Evolutionary conservation across 2,888 invertebrate genomes (phyloP).

Genomic region (Cephus spinipes): DNA sequence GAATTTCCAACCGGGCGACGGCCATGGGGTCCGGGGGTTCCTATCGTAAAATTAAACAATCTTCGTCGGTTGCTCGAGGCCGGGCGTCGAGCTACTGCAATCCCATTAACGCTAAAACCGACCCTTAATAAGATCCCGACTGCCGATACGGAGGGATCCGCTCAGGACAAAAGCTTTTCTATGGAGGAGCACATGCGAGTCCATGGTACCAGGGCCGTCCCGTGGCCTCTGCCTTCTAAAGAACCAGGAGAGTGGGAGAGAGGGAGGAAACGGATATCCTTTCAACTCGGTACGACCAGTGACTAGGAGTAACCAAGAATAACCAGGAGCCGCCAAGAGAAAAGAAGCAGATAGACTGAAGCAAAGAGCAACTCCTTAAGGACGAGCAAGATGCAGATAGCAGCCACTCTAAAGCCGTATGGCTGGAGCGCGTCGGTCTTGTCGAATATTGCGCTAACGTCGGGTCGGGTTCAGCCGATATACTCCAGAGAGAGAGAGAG

Average conservation of each 20-base stretch:
- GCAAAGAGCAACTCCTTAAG: constrained; percentile 1
- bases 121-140: constrained; percentile 10
- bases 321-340: no score
- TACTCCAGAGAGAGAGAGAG: not conserved
- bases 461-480: not conserved
- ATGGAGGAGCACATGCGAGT: not conserved
- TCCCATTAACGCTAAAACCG: constrained; percentile 23
- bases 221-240: no score
- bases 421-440: constrained; percentile 6
- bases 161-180: constrained; percentile 6
- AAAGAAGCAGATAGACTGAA: no score
- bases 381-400: constrained; percentile 3
- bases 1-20: not conserved
- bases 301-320: no score
- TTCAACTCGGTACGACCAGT: no score
- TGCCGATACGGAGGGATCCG: constrained; percentile 2
- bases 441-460: constrained; percentile 3
- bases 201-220: no score
- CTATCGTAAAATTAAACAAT: constrained; percentile 35
- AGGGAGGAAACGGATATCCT: no score
- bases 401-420: constrained; percentile 1
- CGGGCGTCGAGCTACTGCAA: constrained; percentile 22
- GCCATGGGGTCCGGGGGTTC: not conserved
- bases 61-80: constrained; percentile 15
- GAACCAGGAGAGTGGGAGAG: no score